phyloP scores from a whole-genome alignment of 1,140 invertebrate genomes.

The Caenorhabditis inopinata region DNA sequence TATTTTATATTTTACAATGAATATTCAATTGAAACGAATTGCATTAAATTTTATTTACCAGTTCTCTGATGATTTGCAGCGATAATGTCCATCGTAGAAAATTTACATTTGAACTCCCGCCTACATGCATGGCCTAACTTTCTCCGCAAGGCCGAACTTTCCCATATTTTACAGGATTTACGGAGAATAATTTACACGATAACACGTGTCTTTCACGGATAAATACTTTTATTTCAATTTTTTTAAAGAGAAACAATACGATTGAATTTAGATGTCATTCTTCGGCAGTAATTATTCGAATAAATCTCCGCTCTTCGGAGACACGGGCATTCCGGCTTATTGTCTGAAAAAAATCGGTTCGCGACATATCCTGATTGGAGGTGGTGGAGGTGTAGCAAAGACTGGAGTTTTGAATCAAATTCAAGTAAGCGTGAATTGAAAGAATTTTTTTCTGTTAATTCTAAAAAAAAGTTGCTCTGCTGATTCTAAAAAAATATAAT shows the following conservation, averaged over 20 bases:
- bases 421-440: too few species aligned
- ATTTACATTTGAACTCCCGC: background rate
- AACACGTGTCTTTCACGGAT: slow-evolving; percentile 22
- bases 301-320: background rate
- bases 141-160: background rate
- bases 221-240: too few species aligned
- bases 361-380: slow-evolving; percentile 87
- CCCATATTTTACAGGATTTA: background rate
- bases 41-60: too few species aligned
- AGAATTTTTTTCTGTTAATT: too few species aligned
- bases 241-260: too few species aligned
- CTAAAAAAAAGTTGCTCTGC: too few species aligned
- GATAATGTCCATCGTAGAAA: too few species aligned
- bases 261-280: background rate
- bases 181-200: background rate
- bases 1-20: too few species aligned
- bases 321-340: slow-evolving; percentile 71
- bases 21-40: too few species aligned
- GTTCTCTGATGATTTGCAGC: too few species aligned
- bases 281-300: background rate
- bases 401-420: slow-evolving; percentile 93
- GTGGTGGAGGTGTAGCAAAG: slow-evolving; percentile 88
- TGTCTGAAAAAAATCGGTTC: slow-evolving; percentile 83
- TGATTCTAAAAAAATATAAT: too few species aligned
- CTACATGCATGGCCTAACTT: background rate